These are phyloP conservation scores for Ceryle rudis DNA, from an alignment of 2,797 vertebrate species.

Conservation along the genomic window DNA sequence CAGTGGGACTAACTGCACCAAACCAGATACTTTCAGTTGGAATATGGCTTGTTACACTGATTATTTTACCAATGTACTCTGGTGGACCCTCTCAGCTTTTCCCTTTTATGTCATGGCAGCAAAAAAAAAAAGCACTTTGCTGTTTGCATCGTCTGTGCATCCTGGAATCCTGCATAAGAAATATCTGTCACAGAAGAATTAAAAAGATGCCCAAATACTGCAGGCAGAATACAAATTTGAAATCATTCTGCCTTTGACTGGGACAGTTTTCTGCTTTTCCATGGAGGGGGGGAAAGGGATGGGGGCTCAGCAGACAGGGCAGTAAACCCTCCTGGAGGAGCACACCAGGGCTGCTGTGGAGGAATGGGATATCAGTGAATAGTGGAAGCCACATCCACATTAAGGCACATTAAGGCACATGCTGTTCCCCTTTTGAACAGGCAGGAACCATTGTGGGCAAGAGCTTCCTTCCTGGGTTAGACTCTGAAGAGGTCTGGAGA, in stretches of 20 bases:
- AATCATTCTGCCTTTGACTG: fast-evolving
- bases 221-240: neutral
- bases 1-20: neutral
- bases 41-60: neutral
- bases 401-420: neutral
- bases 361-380: neutral
- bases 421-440: neutral
- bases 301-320: neutral
- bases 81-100: neutral
- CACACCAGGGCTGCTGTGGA: fast-evolving
- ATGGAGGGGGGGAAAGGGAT: fast-evolving
- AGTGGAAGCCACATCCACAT: neutral
- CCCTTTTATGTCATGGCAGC: neutral
- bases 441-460: neutral
- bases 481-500: neutral
- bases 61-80: neutral
- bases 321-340: neutral
- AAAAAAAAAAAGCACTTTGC: neutral
- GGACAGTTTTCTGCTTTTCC: neutral
- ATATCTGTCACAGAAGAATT: neutral
- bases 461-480: neutral
- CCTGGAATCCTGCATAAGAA: neutral
- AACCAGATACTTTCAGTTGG: neutral
- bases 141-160: neutral
- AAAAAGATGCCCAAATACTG: neutral